Evolutionary conservation across 2,888 invertebrate species (phyloP).

Genomic region (Cancer borealis): DNA sequence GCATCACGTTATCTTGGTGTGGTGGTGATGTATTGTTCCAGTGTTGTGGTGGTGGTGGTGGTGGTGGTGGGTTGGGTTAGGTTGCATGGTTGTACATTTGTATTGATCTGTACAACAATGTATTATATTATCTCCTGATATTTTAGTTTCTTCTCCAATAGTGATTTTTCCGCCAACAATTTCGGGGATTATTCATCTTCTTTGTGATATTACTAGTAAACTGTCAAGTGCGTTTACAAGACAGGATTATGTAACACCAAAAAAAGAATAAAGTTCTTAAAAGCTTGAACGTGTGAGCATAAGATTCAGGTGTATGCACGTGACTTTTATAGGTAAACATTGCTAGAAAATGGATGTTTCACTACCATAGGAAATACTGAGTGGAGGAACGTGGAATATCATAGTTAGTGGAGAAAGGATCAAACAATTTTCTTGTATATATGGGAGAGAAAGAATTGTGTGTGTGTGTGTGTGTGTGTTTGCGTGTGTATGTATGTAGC

Average conservation of each 20-base stretch:
- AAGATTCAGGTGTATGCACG: not conserved
- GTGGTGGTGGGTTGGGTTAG: not conserved
- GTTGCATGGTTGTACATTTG: no score
- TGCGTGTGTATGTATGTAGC: slow-evolving; percentile 9
- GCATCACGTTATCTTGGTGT: not conserved
- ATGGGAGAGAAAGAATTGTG: no score
- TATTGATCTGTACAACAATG: no score
- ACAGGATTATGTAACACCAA: not conserved
- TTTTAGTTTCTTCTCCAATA: not conserved
- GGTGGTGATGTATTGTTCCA: not conserved
- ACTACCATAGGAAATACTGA: not conserved
- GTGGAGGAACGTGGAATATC: not conserved
- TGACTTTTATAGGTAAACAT: not conserved
- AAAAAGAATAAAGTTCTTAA: not conserved
- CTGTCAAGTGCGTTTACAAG: not conserved
- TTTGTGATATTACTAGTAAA: not conserved
- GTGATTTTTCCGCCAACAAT: no score
- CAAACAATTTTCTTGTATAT: not conserved
- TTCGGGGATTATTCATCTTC: not conserved
- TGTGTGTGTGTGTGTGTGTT: not conserved
- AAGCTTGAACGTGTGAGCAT: not conserved
- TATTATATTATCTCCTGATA: not conserved
- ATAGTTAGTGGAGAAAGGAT: not conserved
- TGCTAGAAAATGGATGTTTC: not conserved
- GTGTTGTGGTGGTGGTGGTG: not conserved